phyloP scores from a whole-genome alignment of 30 jellyfish, hydroid and myxozoan genomes.

The Aurelia aurita region DNA sequence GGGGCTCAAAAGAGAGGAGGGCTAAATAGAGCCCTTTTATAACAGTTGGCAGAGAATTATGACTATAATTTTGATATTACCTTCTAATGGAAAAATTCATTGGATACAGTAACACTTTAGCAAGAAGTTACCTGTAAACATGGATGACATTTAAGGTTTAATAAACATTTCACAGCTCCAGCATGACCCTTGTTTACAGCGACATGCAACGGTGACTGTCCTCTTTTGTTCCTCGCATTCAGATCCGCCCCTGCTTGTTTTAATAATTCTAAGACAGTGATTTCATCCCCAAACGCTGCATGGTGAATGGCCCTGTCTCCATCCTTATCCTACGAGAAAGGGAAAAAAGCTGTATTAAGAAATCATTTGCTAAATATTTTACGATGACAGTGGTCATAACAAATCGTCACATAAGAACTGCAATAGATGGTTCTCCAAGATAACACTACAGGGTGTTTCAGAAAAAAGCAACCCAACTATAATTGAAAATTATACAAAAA shows the following conservation, averaged over 20 bases:
- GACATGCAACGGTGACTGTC: conserved; percentile 91
- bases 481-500: no score
- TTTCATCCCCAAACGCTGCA: conserved; percentile 90
- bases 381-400: no score
- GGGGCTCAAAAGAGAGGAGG: no score
- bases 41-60: no score
- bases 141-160: conserved; percentile 58
- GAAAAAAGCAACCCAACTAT: no score
- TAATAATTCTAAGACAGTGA: conserved; percentile 63
- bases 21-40: no score
- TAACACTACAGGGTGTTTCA: no score
- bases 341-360: not conserved
- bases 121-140: conserved; percentile 56
- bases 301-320: conserved; percentile 96
- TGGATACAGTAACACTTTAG: not conserved
- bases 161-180: conserved; percentile 67
- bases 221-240: conserved; percentile 88
- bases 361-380: no score
- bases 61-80: no score
- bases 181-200: conserved; percentile 97
- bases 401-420: no score
- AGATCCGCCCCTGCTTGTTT: conserved; percentile 86
- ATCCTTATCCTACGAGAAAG: conserved; percentile 76
- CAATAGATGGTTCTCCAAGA: no score
- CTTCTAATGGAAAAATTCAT: no score